Conservation (phyloP, 2,113 vertebrate species). For the Nicator chloris region DNA sequence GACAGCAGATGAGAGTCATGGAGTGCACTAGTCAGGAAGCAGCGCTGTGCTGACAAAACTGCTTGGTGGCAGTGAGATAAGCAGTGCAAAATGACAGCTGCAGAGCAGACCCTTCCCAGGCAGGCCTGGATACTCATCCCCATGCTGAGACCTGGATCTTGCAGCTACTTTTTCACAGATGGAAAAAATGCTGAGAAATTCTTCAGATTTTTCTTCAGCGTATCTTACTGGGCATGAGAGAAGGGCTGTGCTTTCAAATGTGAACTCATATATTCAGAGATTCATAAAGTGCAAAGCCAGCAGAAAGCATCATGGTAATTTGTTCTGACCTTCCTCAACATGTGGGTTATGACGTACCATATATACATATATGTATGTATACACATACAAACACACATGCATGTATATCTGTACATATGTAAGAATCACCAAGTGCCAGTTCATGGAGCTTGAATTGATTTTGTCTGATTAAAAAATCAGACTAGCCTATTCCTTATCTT, state of each 20-base stretch:
- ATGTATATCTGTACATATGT: neutral
- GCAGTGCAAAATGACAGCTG: neutral
- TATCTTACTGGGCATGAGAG: neutral
- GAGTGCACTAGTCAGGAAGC: neutral
- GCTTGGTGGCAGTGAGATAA: neutral
- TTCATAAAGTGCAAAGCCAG: neutral
- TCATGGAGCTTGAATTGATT: neutral
- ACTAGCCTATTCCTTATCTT: neutral
- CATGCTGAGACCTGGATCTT: neutral
- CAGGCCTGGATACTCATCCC: neutral
- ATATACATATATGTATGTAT: too few species aligned
- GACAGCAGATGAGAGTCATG: neutral
- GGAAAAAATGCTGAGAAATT: neutral
- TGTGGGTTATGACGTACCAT: neutral
- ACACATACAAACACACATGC: accelerated
- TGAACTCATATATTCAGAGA: neutral
- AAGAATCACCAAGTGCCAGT: neutral
- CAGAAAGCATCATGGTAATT: neutral
- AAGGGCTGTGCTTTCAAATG: neutral
- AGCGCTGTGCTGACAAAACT: neutral
- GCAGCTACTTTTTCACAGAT: neutral
- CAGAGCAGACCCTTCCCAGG: neutral
- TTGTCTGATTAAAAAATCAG: neutral
- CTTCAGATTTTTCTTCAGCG: neutral
- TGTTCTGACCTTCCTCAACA: neutral